A percentile compares a stretch with the other conserved stretches of the same genome.
Evolutionary conservation across 2,888 invertebrate species (phyloP).

Genomic region (Apodemia zela): DNA sequence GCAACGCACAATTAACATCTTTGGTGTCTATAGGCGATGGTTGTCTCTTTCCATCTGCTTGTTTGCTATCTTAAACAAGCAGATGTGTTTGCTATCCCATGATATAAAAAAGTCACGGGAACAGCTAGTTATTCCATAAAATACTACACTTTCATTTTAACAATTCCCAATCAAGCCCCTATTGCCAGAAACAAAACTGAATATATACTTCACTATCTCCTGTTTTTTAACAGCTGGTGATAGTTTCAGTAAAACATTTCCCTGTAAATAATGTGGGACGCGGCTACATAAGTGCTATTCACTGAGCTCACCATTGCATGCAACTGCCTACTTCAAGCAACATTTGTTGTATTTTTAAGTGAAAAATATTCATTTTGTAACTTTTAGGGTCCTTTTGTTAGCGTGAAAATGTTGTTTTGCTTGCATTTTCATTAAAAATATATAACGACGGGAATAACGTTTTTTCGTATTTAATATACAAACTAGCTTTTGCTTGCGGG

Average conservation of each 20-base stretch:
- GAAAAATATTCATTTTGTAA: constrained; percentile 7
- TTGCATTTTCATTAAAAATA: too few species aligned
- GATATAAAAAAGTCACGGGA: too few species aligned
- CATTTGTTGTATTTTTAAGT: constrained; percentile 6
- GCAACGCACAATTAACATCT: too few species aligned
- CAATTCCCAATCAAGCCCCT: not conserved
- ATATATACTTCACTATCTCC: not conserved
- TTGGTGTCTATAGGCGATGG: too few species aligned
- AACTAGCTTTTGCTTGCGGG: too few species aligned
- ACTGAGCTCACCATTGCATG: constrained; percentile 6
- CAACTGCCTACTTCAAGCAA: constrained; percentile 14
- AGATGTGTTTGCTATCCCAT: too few species aligned
- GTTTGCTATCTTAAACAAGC: too few species aligned
- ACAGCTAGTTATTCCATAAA: not conserved
- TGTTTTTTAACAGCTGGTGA: constrained; percentile 3
- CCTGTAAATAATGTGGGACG: constrained; percentile 10
- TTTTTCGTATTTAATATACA: too few species aligned
- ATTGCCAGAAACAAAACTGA: not conserved
- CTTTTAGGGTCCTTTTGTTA: not conserved
- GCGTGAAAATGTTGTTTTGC: not conserved
- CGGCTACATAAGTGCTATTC: constrained; percentile 12
- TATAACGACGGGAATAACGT: too few species aligned
- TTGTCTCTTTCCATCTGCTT: too few species aligned
- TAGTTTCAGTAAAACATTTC: constrained; percentile 7
- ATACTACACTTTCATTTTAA: not conserved